phyloP scores from a whole-genome alignment of 2,797 vertebrate genomes.

The Danio jaintianensis region DNA sequence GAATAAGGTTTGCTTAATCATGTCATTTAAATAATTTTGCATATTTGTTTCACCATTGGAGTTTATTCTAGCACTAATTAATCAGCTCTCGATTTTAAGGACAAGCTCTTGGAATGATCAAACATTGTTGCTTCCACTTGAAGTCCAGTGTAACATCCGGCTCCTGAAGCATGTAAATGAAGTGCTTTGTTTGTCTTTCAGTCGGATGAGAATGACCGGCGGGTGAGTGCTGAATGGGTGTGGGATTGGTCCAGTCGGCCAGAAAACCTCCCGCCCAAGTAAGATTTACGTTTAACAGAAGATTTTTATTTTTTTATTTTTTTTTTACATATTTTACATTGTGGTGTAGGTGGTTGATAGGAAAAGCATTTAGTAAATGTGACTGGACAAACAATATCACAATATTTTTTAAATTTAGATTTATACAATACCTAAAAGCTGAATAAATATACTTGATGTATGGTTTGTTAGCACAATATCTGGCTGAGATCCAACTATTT shows the following conservation, averaged over 20 bases:
- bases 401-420: too few species aligned
- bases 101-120: background rate
- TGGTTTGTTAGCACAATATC: too few species aligned
- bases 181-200: constrained; percentile 38
- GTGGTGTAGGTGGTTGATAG: too few species aligned
- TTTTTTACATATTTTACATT: too few species aligned
- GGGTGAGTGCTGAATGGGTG: constrained; percentile 75
- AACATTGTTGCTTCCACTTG: background rate
- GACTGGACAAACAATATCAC: too few species aligned
- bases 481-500: too few species aligned
- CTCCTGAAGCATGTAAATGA: background rate
- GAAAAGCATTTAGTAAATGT: too few species aligned
- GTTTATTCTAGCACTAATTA: background rate
- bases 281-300: constrained; percentile 48
- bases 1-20: background rate
- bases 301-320: too few species aligned
- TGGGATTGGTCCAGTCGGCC: constrained; percentile 83
- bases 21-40: background rate
- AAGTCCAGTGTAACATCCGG: background rate
- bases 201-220: constrained; percentile 73
- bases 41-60: background rate
- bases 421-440: too few species aligned
- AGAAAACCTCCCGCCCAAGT: constrained; percentile 80
- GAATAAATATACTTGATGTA: too few species aligned
- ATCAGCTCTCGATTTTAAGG: background rate